phyloP scores from a whole-genome alignment of 2,797 vertebrate genomes.

The Poecilia wingei region DNA sequence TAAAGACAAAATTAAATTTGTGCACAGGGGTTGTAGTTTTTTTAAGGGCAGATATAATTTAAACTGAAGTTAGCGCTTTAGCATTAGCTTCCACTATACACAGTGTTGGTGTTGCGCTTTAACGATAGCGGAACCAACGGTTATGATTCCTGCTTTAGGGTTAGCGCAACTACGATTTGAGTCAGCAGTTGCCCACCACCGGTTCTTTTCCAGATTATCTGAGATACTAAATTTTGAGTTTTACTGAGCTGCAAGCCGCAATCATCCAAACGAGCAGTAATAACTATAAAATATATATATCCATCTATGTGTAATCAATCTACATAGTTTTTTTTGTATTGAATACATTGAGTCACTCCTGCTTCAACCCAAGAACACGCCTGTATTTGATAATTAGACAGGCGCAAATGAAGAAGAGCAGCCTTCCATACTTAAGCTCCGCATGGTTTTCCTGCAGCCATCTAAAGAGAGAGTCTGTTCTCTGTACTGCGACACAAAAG shows the following conservation, averaged over 20 bases:
- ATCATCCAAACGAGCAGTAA: not conserved
- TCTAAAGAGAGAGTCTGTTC: constrained; percentile 65
- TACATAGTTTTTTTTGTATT: not conserved
- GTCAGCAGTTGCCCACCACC: not conserved
- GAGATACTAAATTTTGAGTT: not conserved
- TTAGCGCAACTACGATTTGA: not conserved
- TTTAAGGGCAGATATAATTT: not conserved
- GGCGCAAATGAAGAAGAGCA: constrained; percentile 44
- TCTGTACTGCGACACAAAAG: constrained; percentile 71
- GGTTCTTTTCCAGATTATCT: not conserved
- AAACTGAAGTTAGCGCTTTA: not conserved
- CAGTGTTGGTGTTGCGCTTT: not conserved
- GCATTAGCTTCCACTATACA: not conserved
- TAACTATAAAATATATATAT: not conserved
- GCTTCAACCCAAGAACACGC: constrained; percentile 37
- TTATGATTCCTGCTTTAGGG: too few species aligned
- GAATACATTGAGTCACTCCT: constrained; percentile 6
- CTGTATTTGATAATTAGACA: constrained; percentile 35
- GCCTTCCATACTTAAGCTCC: constrained; percentile 52
- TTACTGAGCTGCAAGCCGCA: not conserved
- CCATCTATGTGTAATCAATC: not conserved
- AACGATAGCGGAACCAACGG: too few species aligned
- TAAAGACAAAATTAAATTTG: not conserved
- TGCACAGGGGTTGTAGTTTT: not conserved
- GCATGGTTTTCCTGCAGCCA: constrained; percentile 57